A percentile compares a stretch with the other conserved stretches of the same genome.
Conservation (phyloP, 2,797 vertebrate genomes). For the Rhynchonycteris naso region DNA sequence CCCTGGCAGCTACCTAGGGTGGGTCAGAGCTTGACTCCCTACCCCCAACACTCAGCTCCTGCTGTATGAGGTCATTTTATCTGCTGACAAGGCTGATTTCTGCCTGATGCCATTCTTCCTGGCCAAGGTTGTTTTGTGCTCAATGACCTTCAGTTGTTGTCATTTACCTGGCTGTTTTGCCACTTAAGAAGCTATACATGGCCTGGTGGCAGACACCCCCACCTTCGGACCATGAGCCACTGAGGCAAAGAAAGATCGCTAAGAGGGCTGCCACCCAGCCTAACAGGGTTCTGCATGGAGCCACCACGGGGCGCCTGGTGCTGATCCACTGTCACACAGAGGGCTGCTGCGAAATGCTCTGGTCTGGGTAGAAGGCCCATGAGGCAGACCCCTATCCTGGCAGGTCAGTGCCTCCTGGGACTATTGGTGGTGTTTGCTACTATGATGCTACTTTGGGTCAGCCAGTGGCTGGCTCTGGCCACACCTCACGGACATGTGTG, state of each 20-base stretch:
- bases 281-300: no score
- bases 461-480: accelerated
- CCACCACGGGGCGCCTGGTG: accelerated
- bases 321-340: no score
- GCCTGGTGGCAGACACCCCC: neutral
- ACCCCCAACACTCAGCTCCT: neutral
- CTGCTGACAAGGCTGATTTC: neutral
- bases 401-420: neutral
- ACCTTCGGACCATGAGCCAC: neutral
- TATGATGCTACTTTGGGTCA: neutral
- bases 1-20: neutral
- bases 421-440: neutral
- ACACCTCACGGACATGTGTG: neutral
- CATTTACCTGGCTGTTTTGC: neutral
- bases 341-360: neutral
- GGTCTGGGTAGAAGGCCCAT: no score
- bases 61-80: no score
- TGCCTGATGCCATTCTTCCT: no score
- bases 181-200: neutral
- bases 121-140: neutral
- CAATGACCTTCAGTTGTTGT: neutral
- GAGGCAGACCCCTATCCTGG: neutral
- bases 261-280: neutral
- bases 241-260: neutral
- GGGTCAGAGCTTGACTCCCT: neutral